These are phyloP conservation scores for Pseudobourletiella spinata DNA, from an alignment of 1,140 invertebrate genomes.

Conservation along the genomic window DNA sequence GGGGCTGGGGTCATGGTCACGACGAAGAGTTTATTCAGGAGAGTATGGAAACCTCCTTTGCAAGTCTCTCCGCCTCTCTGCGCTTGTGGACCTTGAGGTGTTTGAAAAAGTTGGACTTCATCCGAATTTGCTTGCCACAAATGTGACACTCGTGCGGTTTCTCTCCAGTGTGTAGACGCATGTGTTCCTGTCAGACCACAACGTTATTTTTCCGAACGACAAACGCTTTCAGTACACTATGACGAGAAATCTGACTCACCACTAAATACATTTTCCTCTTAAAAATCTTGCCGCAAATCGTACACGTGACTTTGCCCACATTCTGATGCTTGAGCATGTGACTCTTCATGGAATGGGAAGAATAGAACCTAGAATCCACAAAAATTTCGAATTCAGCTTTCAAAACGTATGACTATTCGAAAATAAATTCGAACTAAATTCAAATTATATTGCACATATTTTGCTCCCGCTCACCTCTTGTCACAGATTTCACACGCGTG, in stretches of 20 bases:
- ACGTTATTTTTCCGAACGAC: not conserved
- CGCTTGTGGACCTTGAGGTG: slow-evolving; percentile 17
- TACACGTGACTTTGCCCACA: slow-evolving; percentile 6
- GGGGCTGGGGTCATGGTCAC: too few species aligned
- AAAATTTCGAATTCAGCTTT: not conserved
- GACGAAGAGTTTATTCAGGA: too few species aligned
- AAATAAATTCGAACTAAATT: too few species aligned
- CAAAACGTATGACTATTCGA: not conserved
- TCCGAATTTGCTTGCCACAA: slow-evolving; percentile 43
- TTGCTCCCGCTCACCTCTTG: slow-evolving; percentile 5
- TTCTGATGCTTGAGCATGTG: slow-evolving; percentile 15
- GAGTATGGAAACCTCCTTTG: too few species aligned
- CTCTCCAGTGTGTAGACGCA: slow-evolving; percentile 74
- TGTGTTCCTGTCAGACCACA: slow-evolving; percentile 55
- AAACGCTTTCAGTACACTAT: not conserved
- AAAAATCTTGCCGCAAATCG: slow-evolving; percentile 15
- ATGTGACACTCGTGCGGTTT: slow-evolving; percentile 77
- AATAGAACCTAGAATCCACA: slow-evolving; percentile 9
- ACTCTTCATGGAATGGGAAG: slow-evolving; percentile 5
- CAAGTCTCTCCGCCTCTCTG: not conserved
- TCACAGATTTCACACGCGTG: slow-evolving; percentile 85
- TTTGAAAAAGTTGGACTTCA: slow-evolving; percentile 21
- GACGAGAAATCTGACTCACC: not conserved
- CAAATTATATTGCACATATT: not conserved
- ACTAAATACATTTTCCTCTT: slow-evolving; percentile 18